Conservation (phyloP, 2,113 vertebrate genomes). For the Petrocephalus zakoni region DNA sequence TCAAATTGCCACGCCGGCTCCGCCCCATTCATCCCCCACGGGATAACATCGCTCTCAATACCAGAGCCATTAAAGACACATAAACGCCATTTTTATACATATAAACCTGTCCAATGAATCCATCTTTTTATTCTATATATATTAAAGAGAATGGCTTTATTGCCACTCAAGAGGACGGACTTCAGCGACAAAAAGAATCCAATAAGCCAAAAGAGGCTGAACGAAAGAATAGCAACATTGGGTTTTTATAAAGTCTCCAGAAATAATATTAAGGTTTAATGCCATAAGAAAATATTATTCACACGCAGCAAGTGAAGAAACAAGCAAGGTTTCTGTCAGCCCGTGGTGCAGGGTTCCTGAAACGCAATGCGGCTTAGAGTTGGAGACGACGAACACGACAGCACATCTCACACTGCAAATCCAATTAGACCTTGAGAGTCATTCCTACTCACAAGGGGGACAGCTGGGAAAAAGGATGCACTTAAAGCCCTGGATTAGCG, state of each 20-base stretch:
- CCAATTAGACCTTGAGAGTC: not conserved
- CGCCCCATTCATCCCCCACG: not conserved
- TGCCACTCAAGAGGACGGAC: slow-evolving; percentile 16
- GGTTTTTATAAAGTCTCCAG: slow-evolving; percentile 9
- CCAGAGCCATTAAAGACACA: slow-evolving; percentile 18
- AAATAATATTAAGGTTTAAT: slow-evolving; percentile 13
- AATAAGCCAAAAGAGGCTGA: slow-evolving; percentile 21
- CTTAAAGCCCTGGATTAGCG: not conserved
- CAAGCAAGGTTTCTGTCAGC: not conserved
- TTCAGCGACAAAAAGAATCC: slow-evolving; percentile 1
- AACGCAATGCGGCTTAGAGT: not conserved
- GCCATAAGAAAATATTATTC: not conserved
- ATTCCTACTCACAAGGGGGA: not conserved
- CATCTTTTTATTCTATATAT: slow-evolving; percentile 22
- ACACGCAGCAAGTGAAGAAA: not conserved
- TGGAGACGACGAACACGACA: not conserved
- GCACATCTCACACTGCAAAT: not conserved
- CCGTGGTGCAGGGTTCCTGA: not conserved
- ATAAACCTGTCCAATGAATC: slow-evolving; percentile 19
- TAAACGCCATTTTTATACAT: slow-evolving; percentile 23
- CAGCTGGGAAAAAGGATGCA: not conserved
- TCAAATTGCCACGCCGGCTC: not conserved
- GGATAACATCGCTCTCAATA: slow-evolving; percentile 25
- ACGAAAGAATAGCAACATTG: slow-evolving; percentile 7
- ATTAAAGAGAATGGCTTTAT: slow-evolving; percentile 28